Base-by-base conservation (phyloP, 2,113 vertebrate genomes). In the Fregata magnificens region DNA sequence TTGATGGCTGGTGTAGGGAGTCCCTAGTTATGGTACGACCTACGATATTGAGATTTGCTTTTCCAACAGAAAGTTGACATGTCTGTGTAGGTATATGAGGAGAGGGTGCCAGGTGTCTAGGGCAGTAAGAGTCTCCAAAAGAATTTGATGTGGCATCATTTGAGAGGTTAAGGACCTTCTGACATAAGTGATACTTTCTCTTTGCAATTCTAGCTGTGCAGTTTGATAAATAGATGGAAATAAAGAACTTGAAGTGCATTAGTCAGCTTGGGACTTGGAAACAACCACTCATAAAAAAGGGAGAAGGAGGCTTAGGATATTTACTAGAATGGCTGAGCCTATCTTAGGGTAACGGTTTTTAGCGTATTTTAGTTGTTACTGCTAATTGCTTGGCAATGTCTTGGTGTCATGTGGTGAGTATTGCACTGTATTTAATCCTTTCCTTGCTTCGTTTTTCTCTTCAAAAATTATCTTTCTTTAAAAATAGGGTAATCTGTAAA, bases 1-100 rank as follows among this genome's bases (percentile, higher is more conserved):
- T 13, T 20, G 7, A 6, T 14, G 9, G 42, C n/a, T 42, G 34
- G 2, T 42, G 20, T 12, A 25, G 31, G 15, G 32, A 38, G 15
- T 7, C 18, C 29, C 11, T 44, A 11, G 8, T 8, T 25, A 8
- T 4, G 17, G 20, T 44, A 34, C 2, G 1, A 49, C 16, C 26
- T 40, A 7, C 0, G 2, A 4, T 10, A 45, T 0, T 16, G 25
- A 36, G 36, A 49, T 29, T 7, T 17, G 5, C 4, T 79, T 67
- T 42, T 45, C 29, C 2, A 32, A 18, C 6, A 84, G n/a, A 65
- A 42, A 63, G 21, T 7, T 85, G 74, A 3, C 8, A 0, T 7
- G 28, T 52, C 55, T 76, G 26, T 16, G 31, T 7, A 50, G 26
- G 6, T 15, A 16, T 26, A 11, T 9, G 21, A 67, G 56, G 24